Conservation (phyloP, 2,113 vertebrate genomes). For the Xiphias gladius region DNA sequence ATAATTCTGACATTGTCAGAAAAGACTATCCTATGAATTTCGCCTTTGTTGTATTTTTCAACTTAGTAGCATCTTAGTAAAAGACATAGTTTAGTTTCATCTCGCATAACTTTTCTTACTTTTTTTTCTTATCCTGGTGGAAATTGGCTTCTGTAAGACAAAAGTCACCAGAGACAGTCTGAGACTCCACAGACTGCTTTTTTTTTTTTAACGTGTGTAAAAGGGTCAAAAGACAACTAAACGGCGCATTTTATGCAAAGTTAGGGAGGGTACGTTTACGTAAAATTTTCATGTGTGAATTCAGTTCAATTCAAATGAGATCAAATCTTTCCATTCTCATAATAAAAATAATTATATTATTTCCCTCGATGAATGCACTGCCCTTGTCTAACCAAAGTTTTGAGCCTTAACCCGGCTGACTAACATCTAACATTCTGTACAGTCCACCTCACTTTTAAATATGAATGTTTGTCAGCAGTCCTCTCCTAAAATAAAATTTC, state of each 20-base stretch:
- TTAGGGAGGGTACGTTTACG: background rate
- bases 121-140: background rate
- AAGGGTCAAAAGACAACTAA: background rate
- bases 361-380: constrained; percentile 29
- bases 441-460: constrained; percentile 52
- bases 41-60: background rate
- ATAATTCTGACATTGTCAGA: too few relatives aligned
- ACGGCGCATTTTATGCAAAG: background rate
- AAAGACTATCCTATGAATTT: too few relatives aligned
- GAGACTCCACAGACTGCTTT: background rate
- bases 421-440: constrained; percentile 37
- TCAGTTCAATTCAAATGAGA: background rate
- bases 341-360: background rate
- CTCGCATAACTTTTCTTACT: background rate
- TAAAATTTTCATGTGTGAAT: background rate
- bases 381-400: constrained; percentile 67
- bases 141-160: background rate
- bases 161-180: background rate
- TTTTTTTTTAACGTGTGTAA: background rate
- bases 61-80: background rate
- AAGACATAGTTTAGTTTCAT: background rate
- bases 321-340: background rate
- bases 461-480: constrained; percentile 57
- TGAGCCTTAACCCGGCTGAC: constrained; percentile 29
- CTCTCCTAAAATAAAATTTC: constrained; percentile 43